Percentiles rank a stretch among this genome's conserved stretches.
Conservation (phyloP, 2,888 invertebrate genomes). For the Frankliniella intonsa region DNA sequence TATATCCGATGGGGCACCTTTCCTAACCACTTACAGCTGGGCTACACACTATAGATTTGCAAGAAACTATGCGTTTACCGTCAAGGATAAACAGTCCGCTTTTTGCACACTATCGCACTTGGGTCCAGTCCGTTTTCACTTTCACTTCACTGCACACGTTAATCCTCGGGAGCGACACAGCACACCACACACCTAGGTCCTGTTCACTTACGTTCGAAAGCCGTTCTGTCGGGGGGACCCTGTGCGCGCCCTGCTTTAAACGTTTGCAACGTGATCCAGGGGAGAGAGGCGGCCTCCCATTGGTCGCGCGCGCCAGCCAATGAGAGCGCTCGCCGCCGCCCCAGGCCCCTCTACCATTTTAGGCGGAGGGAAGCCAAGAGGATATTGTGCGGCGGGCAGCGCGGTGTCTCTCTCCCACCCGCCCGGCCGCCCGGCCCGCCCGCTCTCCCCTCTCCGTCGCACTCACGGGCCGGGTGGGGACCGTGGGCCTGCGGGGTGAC, state of each 20-base stretch:
- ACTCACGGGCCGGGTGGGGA: neutral
- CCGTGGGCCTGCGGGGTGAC: neutral
- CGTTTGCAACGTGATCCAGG: constrained; percentile 72
- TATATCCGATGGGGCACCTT: neutral
- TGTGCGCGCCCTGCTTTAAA: constrained; percentile 69
- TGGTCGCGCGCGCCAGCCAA: constrained; percentile 50
- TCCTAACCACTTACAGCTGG: neutral
- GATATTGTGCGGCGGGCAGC: constrained; percentile 46
- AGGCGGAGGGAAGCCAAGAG: constrained; percentile 50
- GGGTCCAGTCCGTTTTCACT: constrained; percentile 32
- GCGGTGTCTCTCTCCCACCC: constrained; percentile 35
- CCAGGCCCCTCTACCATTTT: constrained; percentile 58
- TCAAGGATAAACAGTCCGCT: neutral
- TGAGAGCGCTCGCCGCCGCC: constrained; percentile 43
- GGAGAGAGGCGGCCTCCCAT: constrained; percentile 49
- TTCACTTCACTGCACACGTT: neutral
- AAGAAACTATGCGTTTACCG: neutral
- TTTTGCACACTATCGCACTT: neutral
- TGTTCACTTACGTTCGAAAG: constrained; percentile 89
- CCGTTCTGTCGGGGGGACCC: constrained; percentile 88
- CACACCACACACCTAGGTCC: constrained; percentile 44
- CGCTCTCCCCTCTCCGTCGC: neutral
- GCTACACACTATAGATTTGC: neutral
- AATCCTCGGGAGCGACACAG: constrained; percentile 17
- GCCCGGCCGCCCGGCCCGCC: neutral